These are phyloP conservation scores for Tauraco erythrolophus DNA, from an alignment of 2,113 vertebrate genomes.

Conservation along the genomic window DNA sequence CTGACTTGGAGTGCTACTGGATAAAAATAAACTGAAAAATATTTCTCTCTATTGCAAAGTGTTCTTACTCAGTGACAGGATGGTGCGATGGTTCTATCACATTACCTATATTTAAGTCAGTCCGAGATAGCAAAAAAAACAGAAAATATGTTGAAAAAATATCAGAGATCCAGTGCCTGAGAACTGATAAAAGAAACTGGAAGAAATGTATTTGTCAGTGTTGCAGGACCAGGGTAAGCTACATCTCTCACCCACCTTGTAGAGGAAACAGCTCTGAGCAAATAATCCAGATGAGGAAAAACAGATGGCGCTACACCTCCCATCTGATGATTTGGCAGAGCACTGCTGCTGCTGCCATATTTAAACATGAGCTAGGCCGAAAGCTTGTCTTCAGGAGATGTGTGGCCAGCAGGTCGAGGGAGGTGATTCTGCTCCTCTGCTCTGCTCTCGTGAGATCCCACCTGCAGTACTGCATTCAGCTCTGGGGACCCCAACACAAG, in stretches of 20 bases:
- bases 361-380: not conserved
- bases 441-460: too few relatives aligned
- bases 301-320: not conserved
- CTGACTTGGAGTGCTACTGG: too few relatives aligned
- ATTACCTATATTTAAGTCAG: not conserved
- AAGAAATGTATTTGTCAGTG: not conserved
- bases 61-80: not conserved
- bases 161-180: not conserved
- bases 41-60: not conserved
- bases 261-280: not conserved
- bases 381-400: not conserved
- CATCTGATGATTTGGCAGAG: not conserved
- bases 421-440: too few relatives aligned
- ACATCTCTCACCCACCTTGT: not conserved
- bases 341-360: fast-evolving
- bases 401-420: too few relatives aligned
- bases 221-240: not conserved
- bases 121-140: not conserved
- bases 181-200: not conserved
- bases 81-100: not conserved
- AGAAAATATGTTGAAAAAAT: not conserved
- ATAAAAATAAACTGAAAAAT: not conserved
- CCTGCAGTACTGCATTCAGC: too few relatives aligned
- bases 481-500: too few relatives aligned
- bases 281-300: not conserved